Evolutionary conservation across 1,140 invertebrate species (phyloP).

Genomic region (Goniozus legneri): DNA sequence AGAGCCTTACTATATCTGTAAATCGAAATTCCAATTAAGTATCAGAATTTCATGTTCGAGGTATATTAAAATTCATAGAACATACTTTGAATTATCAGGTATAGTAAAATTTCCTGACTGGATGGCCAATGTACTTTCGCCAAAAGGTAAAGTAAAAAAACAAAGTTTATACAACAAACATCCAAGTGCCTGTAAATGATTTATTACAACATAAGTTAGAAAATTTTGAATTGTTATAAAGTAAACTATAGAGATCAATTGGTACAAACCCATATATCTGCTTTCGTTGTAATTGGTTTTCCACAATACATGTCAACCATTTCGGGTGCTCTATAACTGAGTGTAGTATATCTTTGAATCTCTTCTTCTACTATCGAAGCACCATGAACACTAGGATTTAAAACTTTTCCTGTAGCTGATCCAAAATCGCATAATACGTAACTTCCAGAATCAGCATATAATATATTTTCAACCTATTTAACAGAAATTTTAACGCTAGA

Average conservation of each 20-base stretch:
- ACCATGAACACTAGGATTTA: constrained; percentile 72
- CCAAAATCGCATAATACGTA: constrained; percentile 90
- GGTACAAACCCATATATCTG: constrained; percentile 87
- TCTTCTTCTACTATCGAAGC: constrained; percentile 82
- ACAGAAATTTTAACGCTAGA: neutral
- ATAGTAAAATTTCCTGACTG: constrained; percentile 87
- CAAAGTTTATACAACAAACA: constrained; percentile 90
- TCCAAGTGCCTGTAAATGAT: constrained; percentile 78
- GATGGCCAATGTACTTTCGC: constrained; percentile 90
- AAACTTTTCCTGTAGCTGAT: constrained; percentile 77
- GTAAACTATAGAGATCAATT: constrained; percentile 8
- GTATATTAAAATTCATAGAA: constrained; percentile 1
- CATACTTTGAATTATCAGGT: constrained; percentile 78
- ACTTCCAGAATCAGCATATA: constrained; percentile 71
- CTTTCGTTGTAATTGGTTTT: constrained; percentile 85
- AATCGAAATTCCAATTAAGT: constrained; percentile 18
- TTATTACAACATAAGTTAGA: constrained; percentile 6
- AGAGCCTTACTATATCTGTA: constrained; percentile 47
- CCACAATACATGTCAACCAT: constrained; percentile 93
- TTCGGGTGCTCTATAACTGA: constrained; percentile 90
- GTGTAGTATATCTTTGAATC: constrained; percentile 91
- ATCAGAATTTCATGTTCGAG: neutral
- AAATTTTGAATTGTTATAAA: constrained; percentile 10
- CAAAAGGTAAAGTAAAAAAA: constrained; percentile 90
- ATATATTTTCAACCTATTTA: constrained; percentile 81